Evolutionary conservation across 2,888 invertebrate genomes (phyloP), one percentile per base, ranked within the genome.

Genomic region (Gnatocerus cornutus): DNA sequence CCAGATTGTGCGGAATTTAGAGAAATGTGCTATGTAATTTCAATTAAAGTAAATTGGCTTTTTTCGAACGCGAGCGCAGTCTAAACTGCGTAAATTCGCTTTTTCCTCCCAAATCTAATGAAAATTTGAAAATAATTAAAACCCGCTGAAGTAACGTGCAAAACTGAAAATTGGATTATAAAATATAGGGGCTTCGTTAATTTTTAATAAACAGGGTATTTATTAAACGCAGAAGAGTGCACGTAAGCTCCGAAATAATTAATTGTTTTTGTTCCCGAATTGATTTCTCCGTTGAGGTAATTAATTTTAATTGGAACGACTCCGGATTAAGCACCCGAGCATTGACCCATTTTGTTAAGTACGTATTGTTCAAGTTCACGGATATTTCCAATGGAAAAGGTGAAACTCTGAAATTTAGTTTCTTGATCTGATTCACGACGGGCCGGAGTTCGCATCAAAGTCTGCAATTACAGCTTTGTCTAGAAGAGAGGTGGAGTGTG

Each of bases 381-480:
- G 7, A n/a, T n/a, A 33, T 33, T n/a, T 9, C 9, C 33, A n/a
- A 33, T 12, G 30, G 16, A 41, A 27, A 30, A 41, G 21, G 1
- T 3, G 21, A 21, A 21, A 53, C 46, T 53, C 73, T 69, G 72
- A 77, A 77, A 79, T 80, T 80, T 76, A 78, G 76, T 78, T 78
- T 77, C 77, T 75, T 77, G 78, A 80, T 79, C 77, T 79, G 79
- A 80, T 78, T 78, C 77, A 74, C 73, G 76, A 76, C 74, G 75
- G 73, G 75, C 75, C 65, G 68, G 68, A 71, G 74, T 71, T 77
- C 75, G 77, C 46, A 75, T 80, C 80, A 79, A 79, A 80, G 78
- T 76, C 69, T 74, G 76, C 76, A 79, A 80, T 79, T 79, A 79
- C 74, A 71, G 74, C 78, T 76, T 77, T 77, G 77, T 80, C 77